Conservation (phyloP, 2,888 invertebrate genomes). For the Plebejus melissa region DNA sequence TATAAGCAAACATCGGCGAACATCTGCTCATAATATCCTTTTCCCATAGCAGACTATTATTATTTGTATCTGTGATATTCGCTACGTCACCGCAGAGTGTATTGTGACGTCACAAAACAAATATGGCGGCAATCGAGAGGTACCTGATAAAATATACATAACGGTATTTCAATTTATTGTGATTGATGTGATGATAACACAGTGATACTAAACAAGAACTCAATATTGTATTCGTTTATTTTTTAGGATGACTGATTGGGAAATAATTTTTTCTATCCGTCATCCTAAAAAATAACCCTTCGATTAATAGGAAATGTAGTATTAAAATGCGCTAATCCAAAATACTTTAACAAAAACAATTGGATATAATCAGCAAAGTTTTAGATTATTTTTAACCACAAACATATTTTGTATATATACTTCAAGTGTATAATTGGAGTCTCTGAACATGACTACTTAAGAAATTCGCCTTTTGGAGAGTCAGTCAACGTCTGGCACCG, state of each 20-base stretch:
- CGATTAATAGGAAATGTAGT: too few species aligned
- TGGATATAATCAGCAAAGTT: too few species aligned
- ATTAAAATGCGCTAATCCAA: too few species aligned
- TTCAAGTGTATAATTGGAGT: background rate
- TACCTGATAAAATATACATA: background rate
- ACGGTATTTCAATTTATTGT: background rate
- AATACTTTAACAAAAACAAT: too few species aligned
- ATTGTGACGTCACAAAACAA: background rate
- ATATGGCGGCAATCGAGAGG: background rate
- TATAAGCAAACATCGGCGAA: slow-evolving; percentile 9
- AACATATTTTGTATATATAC: background rate
- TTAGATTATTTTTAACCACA: background rate
- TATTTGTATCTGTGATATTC: slow-evolving; percentile 15
- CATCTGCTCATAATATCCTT: slow-evolving; percentile 9
- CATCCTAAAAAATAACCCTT: too few species aligned
- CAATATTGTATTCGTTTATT: background rate
- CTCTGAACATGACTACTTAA: background rate
- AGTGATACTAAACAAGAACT: background rate
- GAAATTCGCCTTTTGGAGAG: slow-evolving; percentile 7
- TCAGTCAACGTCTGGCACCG: background rate
- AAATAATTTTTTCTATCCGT: background rate
- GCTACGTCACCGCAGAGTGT: slow-evolving; percentile 4
- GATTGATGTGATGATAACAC: background rate
- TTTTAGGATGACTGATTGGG: background rate
- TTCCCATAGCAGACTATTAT: slow-evolving; percentile 12